Percentiles rank a stretch among this genome's conserved stretches.
Evolutionary conservation across 2,113 vertebrate species (phyloP).

Genomic region (Motacilla tschutschensis): DNA sequence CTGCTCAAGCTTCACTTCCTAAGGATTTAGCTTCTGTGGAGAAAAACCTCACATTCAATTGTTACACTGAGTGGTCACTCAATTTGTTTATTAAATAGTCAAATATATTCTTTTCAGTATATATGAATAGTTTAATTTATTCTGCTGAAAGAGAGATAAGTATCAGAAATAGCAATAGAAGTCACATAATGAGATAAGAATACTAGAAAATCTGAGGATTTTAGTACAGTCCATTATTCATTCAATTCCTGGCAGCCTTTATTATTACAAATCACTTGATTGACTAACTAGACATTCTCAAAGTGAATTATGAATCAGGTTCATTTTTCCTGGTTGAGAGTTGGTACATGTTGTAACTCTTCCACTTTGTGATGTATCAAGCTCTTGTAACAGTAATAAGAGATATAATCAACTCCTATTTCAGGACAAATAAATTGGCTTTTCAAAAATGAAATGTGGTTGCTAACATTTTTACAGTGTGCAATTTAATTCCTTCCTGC

Average conservation of each 20-base stretch:
- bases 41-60: conserved; percentile 13
- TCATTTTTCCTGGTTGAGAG: conserved; percentile 77
- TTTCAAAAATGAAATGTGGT: conserved; percentile 71
- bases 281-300: conserved; percentile 94
- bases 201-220: conserved; percentile 85
- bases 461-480: conserved; percentile 70
- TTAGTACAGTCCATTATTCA: conserved; percentile 92
- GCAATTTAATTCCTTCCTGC: conserved; percentile 52
- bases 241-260: conserved; percentile 93
- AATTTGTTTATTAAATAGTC: conserved; percentile 48
- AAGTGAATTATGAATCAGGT: conserved; percentile 88
- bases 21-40: conserved; percentile 4
- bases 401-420: conserved; percentile 76
- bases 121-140: conserved; percentile 66
- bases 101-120: conserved; percentile 60
- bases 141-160: conserved; percentile 63
- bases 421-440: conserved; percentile 71
- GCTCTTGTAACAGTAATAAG: conserved; percentile 73
- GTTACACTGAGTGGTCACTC: conserved; percentile 33
- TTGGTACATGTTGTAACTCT: conserved; percentile 74
- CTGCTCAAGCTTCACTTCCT: not conserved
- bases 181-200: conserved; percentile 82
- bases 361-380: conserved; percentile 73
- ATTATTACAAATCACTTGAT: conserved; percentile 98
- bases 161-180: conserved; percentile 80